phyloP scores from a whole-genome alignment of 2,888 invertebrate genomes.

The Apodemia zela region DNA sequence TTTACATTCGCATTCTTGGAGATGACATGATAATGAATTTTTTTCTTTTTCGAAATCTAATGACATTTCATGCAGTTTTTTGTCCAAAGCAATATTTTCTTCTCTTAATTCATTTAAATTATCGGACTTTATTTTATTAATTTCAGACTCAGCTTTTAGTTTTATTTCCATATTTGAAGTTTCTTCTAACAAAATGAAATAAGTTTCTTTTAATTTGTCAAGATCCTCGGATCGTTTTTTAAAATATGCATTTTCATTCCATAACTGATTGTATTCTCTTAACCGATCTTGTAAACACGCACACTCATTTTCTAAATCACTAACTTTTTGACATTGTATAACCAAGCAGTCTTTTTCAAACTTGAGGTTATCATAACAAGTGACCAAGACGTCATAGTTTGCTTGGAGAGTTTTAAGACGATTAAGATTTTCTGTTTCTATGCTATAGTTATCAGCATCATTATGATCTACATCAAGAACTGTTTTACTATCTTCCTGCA shows the following conservation, averaged over 20 bases:
- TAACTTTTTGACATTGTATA: conserved; percentile 50
- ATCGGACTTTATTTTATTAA: conserved; percentile 55
- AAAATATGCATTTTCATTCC: conserved; percentile 69
- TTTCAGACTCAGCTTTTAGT: conserved; percentile 62
- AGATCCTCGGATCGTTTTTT: conserved; percentile 59
- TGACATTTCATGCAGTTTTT: conserved; percentile 52
- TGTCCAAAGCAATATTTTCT: conserved; percentile 56
- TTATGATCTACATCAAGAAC: conserved; percentile 40
- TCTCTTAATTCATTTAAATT: conserved; percentile 53
- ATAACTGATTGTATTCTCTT: conserved; percentile 57
- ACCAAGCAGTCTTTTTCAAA: conserved; percentile 55
- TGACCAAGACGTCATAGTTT: conserved; percentile 60
- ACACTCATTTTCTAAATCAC: conserved; percentile 57
- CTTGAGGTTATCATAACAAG: conserved; percentile 60
- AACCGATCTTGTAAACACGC: conserved; percentile 50
- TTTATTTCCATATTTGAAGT: conserved; percentile 59
- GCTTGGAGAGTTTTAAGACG: conserved; percentile 61
- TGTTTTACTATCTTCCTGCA: conserved; percentile 48
- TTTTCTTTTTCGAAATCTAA: conserved; percentile 68
- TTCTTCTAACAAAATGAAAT: conserved; percentile 59
- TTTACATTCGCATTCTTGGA: conserved; percentile 76
- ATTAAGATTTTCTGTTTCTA: conserved; percentile 56
- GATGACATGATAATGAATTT: conserved; percentile 66
- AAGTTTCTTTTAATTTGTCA: conserved; percentile 62
- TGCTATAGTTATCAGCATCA: conserved; percentile 43